phyloP scores from a whole-genome alignment of 2,888 invertebrate genomes.

The Lobophora halterata region DNA sequence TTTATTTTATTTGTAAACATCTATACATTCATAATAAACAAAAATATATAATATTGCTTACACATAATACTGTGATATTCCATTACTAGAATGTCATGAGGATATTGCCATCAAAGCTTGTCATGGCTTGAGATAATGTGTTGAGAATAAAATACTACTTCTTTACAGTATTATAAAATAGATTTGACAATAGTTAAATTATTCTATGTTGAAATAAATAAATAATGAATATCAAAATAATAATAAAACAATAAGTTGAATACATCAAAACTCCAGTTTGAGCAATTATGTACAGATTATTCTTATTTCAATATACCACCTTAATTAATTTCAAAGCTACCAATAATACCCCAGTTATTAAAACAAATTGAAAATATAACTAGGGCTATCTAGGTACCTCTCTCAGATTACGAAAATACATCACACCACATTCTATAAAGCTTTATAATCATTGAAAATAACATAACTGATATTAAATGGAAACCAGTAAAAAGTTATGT shows the following conservation, averaged over 20 bases:
- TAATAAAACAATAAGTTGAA: background rate
- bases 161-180: background rate
- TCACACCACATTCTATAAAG: conserved; percentile 5
- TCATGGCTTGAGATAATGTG: conserved; percentile 11
- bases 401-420: conserved; percentile 9
- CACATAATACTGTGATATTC: conserved; percentile 68
- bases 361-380: conserved; percentile 14
- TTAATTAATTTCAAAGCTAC: conserved; percentile 8
- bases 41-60: conserved; percentile 75
- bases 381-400: conserved; percentile 2
- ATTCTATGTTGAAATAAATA: too few species aligned
- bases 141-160: background rate
- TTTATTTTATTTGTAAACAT: conserved; percentile 75
- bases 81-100: conserved; percentile 51
- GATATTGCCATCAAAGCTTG: conserved; percentile 27
- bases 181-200: conserved; percentile 1
- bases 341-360: conserved; percentile 10
- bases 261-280: conserved; percentile 12
- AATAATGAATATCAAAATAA: conserved; percentile 1
- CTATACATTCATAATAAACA: conserved; percentile 64
- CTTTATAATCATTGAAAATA: too few species aligned
- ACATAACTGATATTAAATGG: too few species aligned
- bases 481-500: too few species aligned
- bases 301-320: conserved; percentile 5
- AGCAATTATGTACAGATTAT: conserved; percentile 19